Evolutionary conservation across 2,113 vertebrate species (phyloP).

Genomic region (Aix galericulata): DNA sequence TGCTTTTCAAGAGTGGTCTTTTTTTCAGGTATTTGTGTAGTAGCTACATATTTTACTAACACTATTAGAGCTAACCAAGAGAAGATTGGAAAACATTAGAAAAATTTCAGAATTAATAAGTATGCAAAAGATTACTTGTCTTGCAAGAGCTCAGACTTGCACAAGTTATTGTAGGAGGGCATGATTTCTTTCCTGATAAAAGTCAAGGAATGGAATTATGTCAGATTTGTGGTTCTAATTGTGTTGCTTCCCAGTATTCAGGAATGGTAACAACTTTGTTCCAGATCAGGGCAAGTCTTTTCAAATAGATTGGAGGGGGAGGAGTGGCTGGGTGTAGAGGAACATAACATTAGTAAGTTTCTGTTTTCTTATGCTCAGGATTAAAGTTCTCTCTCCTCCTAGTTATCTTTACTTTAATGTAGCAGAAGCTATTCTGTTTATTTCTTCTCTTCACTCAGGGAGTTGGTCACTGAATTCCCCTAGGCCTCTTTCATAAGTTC

Average conservation of each 20-base stretch:
- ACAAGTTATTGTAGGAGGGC: neutral
- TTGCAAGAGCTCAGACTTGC: slow-evolving; percentile 17
- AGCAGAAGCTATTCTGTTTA: neutral
- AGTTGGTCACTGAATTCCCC: neutral
- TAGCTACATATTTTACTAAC: neutral
- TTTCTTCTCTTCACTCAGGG: neutral
- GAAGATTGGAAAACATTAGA: neutral
- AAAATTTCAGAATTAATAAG: slow-evolving; percentile 15
- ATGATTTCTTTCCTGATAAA: slow-evolving; percentile 13
- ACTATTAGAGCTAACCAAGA: neutral
- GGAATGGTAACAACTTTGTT: slow-evolving; percentile 15
- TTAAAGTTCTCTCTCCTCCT: neutral
- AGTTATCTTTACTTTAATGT: neutral
- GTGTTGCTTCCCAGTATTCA: neutral
- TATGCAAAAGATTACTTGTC: slow-evolving; percentile 19
- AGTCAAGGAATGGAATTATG: slow-evolving; percentile 10
- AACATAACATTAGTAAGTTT: neutral
- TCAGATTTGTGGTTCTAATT: neutral
- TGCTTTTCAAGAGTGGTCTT: neutral
- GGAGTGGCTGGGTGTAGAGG: too few relatives aligned
- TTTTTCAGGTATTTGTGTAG: neutral
- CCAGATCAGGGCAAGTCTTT: neutral
- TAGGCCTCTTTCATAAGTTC: neutral
- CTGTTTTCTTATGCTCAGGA: too few relatives aligned
- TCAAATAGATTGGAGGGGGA: neutral